Base-by-base conservation (phyloP, 2,797 vertebrate species). In the Gobio occitaniae region DNA sequence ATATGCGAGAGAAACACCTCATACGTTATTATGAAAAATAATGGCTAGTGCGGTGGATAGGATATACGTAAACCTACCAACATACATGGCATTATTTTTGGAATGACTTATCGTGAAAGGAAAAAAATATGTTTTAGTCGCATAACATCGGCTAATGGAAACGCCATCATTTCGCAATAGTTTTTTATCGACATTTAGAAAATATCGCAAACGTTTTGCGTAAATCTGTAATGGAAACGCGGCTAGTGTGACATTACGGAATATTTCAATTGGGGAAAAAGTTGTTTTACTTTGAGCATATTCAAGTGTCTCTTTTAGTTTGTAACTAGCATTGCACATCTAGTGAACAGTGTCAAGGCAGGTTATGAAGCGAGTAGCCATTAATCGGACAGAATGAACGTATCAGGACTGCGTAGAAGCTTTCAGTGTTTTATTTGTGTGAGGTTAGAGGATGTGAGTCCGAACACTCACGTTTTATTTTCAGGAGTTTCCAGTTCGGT, bases 361-460 rank as follows among this genome's bases (percentile, higher is more conserved):
- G 69, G 66, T 69, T 77, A 36, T 65, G 16, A 79, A 21, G 38
- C 12, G 50, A 50, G 17, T 83, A 54, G 12, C 25, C 19, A 12
- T 61, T 50, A 11, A 56, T 32, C 25, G 59, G 84, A 63, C 78
- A 82, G 68, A 78, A 21, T 63, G 80, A 83, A 82, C 87, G 69
- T 25, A 65, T n/a, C 61, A 81, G 76, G 81, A 85, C 65, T 87
- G 90, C 88, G 88, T 85, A 87, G 78, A 86, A 90, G 84, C 90
- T 54, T 90, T 92, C 86, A 88, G 88, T 92, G 86, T 93, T 94
- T 88, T 38, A 90, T 89, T 92, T 78, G 87, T 82, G 74, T 70
- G 65, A 90, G 88, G 77, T 79, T 83, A 87, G 88, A 90, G 86
- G 88, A 90, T 44, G 29, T 59, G 80, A 86, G 86, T 76, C 29